Evolutionary conservation across 2,113 vertebrate species (phyloP).

Genomic region (Beaufortia kweichowensis): DNA sequence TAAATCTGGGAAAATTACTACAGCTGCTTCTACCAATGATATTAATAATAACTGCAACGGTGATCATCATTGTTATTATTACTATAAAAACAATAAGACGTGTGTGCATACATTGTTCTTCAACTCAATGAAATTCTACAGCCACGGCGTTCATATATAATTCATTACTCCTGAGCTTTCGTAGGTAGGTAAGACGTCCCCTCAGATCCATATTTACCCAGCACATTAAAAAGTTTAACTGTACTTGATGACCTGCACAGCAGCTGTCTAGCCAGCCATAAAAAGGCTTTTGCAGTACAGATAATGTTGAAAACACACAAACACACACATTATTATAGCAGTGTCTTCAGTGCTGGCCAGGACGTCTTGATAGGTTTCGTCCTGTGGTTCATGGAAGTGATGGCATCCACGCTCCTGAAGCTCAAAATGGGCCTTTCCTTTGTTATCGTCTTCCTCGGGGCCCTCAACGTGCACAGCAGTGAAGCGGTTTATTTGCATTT

Average conservation of each 20-base stretch:
- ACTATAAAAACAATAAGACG: not conserved
- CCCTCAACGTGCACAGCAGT: conserved; percentile 46
- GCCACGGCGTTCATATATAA: conserved; percentile 10
- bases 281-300: conserved; percentile 35
- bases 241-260: not conserved
- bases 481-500: conserved; percentile 72
- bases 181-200: not conserved
- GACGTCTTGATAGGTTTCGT: conserved; percentile 39
- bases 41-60: not conserved
- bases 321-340: not conserved
- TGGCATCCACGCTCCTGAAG: conserved; percentile 68
- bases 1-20: not conserved
- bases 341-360: not conserved
- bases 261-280: conserved; percentile 29
- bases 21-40: not conserved
- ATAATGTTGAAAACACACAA: conserved; percentile 1
- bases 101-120: conserved; percentile 6
- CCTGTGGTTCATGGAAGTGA: conserved; percentile 63
- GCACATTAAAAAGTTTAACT: conserved; percentile 13
- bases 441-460: conserved; percentile 56
- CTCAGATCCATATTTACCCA: conserved; percentile 13
- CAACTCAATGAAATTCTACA: not conserved
- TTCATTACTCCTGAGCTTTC: not conserved
- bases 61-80: not conserved
- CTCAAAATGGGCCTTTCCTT: conserved; percentile 62